phyloP scores from a whole-genome alignment of 2,113 vertebrate genomes.

The Lepus europaeus region DNA sequence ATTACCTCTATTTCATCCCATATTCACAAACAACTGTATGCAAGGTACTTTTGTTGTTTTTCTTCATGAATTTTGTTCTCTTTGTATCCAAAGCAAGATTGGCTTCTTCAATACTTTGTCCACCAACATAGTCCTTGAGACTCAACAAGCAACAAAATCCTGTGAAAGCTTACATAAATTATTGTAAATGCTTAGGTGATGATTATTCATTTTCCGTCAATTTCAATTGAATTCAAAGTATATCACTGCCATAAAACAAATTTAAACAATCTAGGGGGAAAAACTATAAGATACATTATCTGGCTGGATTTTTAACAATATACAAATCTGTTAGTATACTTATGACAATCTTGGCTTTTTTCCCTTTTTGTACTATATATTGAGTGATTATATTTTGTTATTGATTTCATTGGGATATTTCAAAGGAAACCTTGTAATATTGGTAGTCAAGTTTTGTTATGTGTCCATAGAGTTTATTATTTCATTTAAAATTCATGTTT shows the following conservation, averaged over 20 bases:
- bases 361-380: not conserved
- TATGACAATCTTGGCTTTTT: not conserved
- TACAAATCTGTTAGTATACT: not conserved
- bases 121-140: not conserved
- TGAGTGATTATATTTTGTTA: not conserved
- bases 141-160: not conserved
- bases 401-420: conserved; percentile 3
- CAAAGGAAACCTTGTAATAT: conserved; percentile 45
- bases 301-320: not conserved
- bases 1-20: not conserved
- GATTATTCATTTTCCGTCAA: not conserved
- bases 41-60: not conserved
- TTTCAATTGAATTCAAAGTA: not conserved
- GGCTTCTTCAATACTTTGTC: not conserved
- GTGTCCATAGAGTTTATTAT: not conserved
- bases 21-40: not conserved
- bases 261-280: not conserved
- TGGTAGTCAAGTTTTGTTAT: conserved; percentile 48
- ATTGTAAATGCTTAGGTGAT: not conserved
- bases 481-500: conserved; percentile 20
- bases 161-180: not conserved
- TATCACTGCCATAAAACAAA: not conserved
- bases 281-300: not conserved
- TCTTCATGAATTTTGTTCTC: not conserved
- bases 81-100: not conserved